These are phyloP conservation scores for Myxocyprinus asiaticus DNA, from an alignment of 2,113 vertebrate genomes.

Conservation along the genomic window DNA sequence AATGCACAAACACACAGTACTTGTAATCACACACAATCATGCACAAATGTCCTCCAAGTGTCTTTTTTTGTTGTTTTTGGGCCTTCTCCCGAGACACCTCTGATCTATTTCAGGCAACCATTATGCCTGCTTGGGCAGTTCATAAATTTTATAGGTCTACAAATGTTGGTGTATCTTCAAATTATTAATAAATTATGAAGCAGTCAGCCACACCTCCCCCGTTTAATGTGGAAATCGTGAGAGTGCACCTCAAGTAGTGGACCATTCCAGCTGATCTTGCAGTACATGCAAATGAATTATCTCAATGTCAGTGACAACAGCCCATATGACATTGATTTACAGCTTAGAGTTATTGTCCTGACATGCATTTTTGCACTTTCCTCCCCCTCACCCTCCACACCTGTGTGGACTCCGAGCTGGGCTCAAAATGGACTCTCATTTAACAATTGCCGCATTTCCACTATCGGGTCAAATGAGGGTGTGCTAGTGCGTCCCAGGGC, in stretches of 20 bases:
- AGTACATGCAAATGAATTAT: slow-evolving; percentile 11
- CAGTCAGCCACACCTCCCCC: slow-evolving; percentile 3
- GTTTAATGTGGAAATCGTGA: neutral
- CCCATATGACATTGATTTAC: slow-evolving; percentile 19
- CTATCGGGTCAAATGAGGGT: too few species aligned
- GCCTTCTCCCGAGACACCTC: neutral
- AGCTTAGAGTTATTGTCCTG: slow-evolving; percentile 16
- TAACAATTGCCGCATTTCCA: neutral
- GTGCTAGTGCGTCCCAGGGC: too few species aligned
- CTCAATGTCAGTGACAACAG: neutral
- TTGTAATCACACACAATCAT: too few species aligned
- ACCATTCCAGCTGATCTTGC: slow-evolving; percentile 3
- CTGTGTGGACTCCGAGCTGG: neutral
- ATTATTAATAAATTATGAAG: slow-evolving; percentile 24
- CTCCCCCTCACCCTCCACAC: neutral
- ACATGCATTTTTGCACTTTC: neutral
- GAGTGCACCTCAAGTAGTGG: neutral
- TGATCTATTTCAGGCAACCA: slow-evolving; percentile 18
- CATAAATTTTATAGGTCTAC: neutral
- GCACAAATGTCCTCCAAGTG: too few species aligned
- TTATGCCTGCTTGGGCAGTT: slow-evolving; percentile 19
- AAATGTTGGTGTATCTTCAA: slow-evolving; percentile 3
- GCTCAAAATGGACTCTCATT: slow-evolving; percentile 5
- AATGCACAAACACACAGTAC: too few species aligned
- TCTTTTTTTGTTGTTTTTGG: neutral